Conservation (phyloP, 2,113 vertebrate genomes). For the Oreotragus oreotragus region DNA sequence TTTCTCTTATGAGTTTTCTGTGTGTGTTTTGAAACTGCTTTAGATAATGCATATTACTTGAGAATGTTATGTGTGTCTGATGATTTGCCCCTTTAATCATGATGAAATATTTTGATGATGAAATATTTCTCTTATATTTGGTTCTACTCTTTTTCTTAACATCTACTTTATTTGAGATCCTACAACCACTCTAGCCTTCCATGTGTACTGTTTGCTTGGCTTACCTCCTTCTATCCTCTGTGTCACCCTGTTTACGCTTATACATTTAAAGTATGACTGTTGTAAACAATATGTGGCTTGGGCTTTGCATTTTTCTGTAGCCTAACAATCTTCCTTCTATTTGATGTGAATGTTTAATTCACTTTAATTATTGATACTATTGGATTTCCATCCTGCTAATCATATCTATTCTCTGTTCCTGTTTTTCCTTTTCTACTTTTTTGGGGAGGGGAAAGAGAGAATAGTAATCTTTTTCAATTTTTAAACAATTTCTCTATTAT, state of each 20-base stretch:
- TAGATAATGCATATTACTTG: not conserved
- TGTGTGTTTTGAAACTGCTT: not conserved
- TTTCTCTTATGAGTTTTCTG: not conserved
- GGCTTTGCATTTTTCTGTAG: not conserved
- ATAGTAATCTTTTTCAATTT: not conserved
- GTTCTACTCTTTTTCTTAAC: not conserved
- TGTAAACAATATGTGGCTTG: not conserved
- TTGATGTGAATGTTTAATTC: not conserved
- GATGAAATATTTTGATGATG: not conserved
- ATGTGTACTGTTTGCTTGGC: not conserved
- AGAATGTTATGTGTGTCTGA: not conserved
- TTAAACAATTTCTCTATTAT: not conserved
- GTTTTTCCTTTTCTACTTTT: not conserved
- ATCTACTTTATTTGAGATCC: not conserved
- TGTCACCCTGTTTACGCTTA: not conserved
- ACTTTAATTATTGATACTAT: not conserved
- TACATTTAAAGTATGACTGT: not conserved
- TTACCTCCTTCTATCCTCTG: not conserved
- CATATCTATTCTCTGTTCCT: not conserved
- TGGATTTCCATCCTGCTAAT: not conserved
- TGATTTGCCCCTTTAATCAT: not conserved
- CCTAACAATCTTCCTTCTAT: not conserved
- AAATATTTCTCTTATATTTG: not conserved
- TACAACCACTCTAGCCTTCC: not conserved
- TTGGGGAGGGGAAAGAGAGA: accelerated